These are phyloP conservation scores for Nymphicus hollandicus DNA, from an alignment of 2,113 vertebrate species.

Conservation along the genomic window DNA sequence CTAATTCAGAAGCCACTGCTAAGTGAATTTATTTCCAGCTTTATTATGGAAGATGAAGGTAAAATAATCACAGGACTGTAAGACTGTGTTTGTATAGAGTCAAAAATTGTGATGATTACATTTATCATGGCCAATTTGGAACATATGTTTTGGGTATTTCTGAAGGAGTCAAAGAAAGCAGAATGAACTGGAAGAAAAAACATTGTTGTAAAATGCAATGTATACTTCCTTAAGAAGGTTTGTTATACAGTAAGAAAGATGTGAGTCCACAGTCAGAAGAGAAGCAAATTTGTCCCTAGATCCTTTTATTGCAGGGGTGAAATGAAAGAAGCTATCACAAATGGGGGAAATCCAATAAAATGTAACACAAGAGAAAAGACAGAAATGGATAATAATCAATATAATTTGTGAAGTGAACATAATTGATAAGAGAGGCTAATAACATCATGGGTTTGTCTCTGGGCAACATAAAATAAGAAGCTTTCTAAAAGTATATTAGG, in stretches of 20 bases:
- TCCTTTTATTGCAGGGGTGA: neutral
- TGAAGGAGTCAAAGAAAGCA: neutral
- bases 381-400: neutral
- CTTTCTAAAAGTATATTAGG: neutral
- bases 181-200: neutral
- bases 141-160: neutral
- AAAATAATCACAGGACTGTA: neutral
- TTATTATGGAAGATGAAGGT: neutral
- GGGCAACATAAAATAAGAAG: neutral
- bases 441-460: neutral
- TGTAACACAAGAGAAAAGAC: neutral
- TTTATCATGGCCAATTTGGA: neutral
- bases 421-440: conserved; percentile 4
- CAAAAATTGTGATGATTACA: neutral
- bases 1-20: neutral
- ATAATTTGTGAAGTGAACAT: neutral
- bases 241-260: neutral
- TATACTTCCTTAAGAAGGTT: neutral
- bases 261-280: neutral
- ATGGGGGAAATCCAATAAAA: neutral
- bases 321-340: neutral
- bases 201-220: neutral
- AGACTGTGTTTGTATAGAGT: neutral
- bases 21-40: neutral
- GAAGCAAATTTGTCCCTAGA: neutral